phyloP scores from a whole-genome alignment of 2,797 vertebrate species.

The Megalops cyprinoides region DNA sequence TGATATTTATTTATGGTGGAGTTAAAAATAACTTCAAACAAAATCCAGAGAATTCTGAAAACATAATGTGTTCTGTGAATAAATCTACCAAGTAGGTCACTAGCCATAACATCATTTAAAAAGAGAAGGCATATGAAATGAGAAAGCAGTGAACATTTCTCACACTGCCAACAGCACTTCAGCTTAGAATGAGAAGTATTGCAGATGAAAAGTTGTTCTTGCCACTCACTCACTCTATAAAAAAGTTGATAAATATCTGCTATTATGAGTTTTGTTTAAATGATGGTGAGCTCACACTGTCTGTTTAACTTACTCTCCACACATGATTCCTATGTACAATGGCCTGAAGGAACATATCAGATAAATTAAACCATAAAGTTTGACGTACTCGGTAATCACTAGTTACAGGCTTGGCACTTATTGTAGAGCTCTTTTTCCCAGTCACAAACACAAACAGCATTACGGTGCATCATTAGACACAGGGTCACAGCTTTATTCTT shows the following conservation, averaged over 20 bases:
- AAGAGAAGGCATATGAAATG: slow-evolving; percentile 16
- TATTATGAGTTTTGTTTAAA: background rate
- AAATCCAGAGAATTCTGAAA: slow-evolving; percentile 18
- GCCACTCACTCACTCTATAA: background rate
- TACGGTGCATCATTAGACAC: slow-evolving; percentile 44
- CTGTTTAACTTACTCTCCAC: slow-evolving; percentile 9
- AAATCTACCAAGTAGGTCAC: slow-evolving; percentile 31
- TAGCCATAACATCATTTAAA: slow-evolving; percentile 18
- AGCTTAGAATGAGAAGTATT: slow-evolving; percentile 17
- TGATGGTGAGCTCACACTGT: background rate
- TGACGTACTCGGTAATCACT: slow-evolving; percentile 40
- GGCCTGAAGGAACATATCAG: slow-evolving; percentile 31
- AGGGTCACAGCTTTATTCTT: slow-evolving; percentile 30
- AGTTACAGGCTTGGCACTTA: slow-evolving; percentile 39
- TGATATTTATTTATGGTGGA: background rate
- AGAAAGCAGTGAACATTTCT: slow-evolving; percentile 18
- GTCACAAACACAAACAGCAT: slow-evolving; percentile 35
- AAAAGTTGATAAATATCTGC: background rate
- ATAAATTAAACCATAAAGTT: slow-evolving; percentile 46
- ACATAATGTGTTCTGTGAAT: slow-evolving; percentile 2
- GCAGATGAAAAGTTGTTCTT: no score
- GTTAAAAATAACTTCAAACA: slow-evolving; percentile 23
- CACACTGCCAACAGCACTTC: slow-evolving; percentile 18
- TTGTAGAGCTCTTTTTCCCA: slow-evolving; percentile 38
- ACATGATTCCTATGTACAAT: slow-evolving; percentile 35